Percentiles rank a stretch among this genome's conserved stretches.
Conservation (phyloP, 2,797 vertebrate species). For the Bryconaethiops microstoma region DNA sequence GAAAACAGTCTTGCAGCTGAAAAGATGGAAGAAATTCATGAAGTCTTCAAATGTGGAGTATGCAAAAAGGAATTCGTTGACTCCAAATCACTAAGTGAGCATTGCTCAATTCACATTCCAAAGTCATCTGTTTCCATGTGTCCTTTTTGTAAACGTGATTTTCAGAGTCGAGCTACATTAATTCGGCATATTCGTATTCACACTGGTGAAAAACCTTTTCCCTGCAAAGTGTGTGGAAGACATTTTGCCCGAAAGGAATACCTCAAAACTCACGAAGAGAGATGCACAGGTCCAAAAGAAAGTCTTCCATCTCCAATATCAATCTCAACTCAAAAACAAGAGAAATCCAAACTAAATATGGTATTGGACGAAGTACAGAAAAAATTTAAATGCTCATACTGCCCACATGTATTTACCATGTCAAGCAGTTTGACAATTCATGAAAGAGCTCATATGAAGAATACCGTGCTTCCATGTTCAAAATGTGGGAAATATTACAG, state of each 20-base stretch:
- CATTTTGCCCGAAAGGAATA: conserved; percentile 66
- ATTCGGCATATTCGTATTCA: conserved; percentile 75
- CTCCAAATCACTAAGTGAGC: conserved; percentile 66
- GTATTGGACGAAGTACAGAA: conserved; percentile 1
- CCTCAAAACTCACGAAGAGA: conserved; percentile 66
- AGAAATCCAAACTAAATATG: conserved; percentile 8
- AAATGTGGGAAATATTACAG: conserved; percentile 74
- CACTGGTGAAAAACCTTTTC: conserved; percentile 71
- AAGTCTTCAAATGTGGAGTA: conserved; percentile 66
- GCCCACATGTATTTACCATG: conserved; percentile 68
- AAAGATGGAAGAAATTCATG: conserved; percentile 9
- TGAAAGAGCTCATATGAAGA: conserved; percentile 66
- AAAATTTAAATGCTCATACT: conserved; percentile 65
- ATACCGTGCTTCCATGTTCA: conserved; percentile 65
- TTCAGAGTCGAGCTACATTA: conserved; percentile 63
- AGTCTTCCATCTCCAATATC: neutral
- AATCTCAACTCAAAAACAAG: neutral
- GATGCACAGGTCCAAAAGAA: conserved; percentile 58
- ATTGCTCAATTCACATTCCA: conserved; percentile 74
- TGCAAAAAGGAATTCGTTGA: conserved; percentile 72
- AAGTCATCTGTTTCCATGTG: conserved; percentile 62
- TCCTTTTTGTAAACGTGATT: conserved; percentile 73
- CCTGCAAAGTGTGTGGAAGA: conserved; percentile 72
- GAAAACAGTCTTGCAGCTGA: neutral
- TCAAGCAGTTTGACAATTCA: conserved; percentile 65